Percentiles rank a stretch among this genome's conserved stretches.
phyloP scores from a whole-genome alignment of 1,140 invertebrate species.

The Atta texana region DNA sequence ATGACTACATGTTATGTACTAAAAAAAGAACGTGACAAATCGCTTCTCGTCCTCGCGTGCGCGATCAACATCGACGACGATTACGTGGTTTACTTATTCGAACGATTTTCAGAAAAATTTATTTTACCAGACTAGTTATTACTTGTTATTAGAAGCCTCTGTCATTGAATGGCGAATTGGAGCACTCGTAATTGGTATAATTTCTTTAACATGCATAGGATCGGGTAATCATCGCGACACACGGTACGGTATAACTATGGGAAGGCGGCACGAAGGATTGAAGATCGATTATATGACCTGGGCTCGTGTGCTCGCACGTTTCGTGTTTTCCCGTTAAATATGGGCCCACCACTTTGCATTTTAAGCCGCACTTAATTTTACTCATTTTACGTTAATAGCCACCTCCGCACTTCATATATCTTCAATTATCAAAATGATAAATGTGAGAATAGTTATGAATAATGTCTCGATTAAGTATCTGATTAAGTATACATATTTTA shows the following conservation, averaged over 20 bases:
- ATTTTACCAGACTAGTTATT: conserved; percentile 38
- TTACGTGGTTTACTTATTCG: conserved; percentile 17
- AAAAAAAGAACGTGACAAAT: not conserved
- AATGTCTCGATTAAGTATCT: not conserved
- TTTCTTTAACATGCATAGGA: conserved; percentile 26
- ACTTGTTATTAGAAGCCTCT: conserved; percentile 35
- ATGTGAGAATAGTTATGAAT: conserved; percentile 26
- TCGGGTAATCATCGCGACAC: conserved; percentile 24
- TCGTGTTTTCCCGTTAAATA: conserved; percentile 54
- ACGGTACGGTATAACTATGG: not conserved
- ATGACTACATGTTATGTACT: not conserved
- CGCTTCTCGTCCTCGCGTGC: not conserved
- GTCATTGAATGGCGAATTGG: conserved; percentile 47
- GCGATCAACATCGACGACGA: conserved; percentile 1
- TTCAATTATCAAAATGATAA: conserved; percentile 42
- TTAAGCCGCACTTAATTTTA: conserved; percentile 27
- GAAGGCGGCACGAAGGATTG: conserved; percentile 40
- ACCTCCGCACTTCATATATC: not conserved
- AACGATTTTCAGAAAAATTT: conserved; percentile 29
- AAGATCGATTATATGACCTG: conserved; percentile 29
- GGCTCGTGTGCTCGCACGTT: conserved; percentile 35
- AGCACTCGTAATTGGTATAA: conserved; percentile 43
- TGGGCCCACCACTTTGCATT: conserved; percentile 20
- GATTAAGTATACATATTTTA: too few relatives aligned
- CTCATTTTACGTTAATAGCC: conserved; percentile 32